Evolutionary conservation across 2,797 vertebrate species (phyloP).

Genomic region (Hoplostethus mediterraneus): DNA sequence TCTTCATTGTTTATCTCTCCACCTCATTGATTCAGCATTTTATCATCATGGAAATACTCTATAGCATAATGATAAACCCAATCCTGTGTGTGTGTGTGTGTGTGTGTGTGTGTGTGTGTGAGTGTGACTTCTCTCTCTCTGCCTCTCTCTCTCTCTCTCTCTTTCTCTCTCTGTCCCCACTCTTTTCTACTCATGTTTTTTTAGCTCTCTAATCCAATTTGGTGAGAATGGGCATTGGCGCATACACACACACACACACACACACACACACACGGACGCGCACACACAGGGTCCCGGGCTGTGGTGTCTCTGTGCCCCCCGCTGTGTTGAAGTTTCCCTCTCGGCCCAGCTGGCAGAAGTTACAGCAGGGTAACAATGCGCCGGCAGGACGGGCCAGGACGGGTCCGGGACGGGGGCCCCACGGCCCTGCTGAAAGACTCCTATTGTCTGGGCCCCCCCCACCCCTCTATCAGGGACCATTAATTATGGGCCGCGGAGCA

Average conservation of each 20-base stretch:
- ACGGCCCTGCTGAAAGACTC: constrained; percentile 88
- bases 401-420: constrained; percentile 70
- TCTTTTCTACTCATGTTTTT: constrained; percentile 51
- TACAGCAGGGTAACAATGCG: constrained; percentile 92
- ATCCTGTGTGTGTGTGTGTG: constrained; percentile 13
- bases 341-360: constrained; percentile 94
- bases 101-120: neutral
- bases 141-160: constrained; percentile 23
- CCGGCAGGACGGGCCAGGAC: constrained; percentile 84
- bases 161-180: constrained; percentile 51
- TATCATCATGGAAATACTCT: constrained; percentile 21
- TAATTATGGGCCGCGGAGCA: constrained; percentile 95
- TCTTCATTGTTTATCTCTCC: neutral
- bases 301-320: constrained; percentile 81
- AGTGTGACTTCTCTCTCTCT: constrained; percentile 7
- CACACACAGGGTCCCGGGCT: constrained; percentile 34
- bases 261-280: constrained; percentile 26
- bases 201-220: constrained; percentile 88
- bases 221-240: constrained; percentile 64
- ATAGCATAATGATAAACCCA: constrained; percentile 73
- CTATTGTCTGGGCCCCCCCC: constrained; percentile 89
- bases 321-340: constrained; percentile 88
- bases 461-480: constrained; percentile 92
- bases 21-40: neutral
- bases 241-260: constrained; percentile 22